A percentile compares a stretch with the other conserved stretches of the same genome.
Evolutionary conservation across 2,888 invertebrate species (phyloP).

Genomic region (Scrobipalpa costella): DNA sequence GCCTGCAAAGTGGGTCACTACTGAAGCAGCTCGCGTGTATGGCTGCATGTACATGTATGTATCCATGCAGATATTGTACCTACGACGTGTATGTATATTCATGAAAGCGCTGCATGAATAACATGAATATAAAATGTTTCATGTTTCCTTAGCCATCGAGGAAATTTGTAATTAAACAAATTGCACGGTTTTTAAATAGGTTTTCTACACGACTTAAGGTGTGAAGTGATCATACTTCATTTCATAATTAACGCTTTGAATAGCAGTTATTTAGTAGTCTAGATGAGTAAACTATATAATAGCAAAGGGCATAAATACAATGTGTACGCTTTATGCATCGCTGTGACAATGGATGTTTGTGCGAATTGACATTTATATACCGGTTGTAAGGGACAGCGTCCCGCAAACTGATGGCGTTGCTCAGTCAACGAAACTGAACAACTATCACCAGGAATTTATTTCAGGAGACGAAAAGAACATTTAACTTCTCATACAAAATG

Average conservation of each 20-base stretch:
- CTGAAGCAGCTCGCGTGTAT: slow-evolving; percentile 40
- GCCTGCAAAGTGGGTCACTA: slow-evolving; percentile 45
- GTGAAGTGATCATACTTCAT: slow-evolving; percentile 12
- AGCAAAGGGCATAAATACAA: not conserved
- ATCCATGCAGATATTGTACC: slow-evolving; percentile 32
- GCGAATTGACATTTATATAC: too few relatives aligned
- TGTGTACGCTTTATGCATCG: too few relatives aligned
- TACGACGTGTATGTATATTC: slow-evolving; percentile 30
- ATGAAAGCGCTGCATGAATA: slow-evolving; percentile 22
- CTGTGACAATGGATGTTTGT: too few relatives aligned
- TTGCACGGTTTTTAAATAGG: slow-evolving; percentile 13
- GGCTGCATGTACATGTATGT: slow-evolving; percentile 19
- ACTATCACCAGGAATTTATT: too few relatives aligned
- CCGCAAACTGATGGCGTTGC: too few relatives aligned
- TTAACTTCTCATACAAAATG: too few relatives aligned
- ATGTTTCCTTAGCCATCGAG: slow-evolving; percentile 12
- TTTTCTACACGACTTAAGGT: slow-evolving; percentile 8
- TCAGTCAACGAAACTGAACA: too few relatives aligned
- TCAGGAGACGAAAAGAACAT: too few relatives aligned
- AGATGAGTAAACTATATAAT: not conserved
- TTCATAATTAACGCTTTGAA: not conserved
- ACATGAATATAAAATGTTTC: slow-evolving; percentile 23
- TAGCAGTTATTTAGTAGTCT: not conserved
- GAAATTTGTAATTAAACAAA: slow-evolving; percentile 25
- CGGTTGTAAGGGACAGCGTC: too few relatives aligned